Conservation (phyloP, 2,113 vertebrate genomes). For the Smithornis capensis region DNA sequence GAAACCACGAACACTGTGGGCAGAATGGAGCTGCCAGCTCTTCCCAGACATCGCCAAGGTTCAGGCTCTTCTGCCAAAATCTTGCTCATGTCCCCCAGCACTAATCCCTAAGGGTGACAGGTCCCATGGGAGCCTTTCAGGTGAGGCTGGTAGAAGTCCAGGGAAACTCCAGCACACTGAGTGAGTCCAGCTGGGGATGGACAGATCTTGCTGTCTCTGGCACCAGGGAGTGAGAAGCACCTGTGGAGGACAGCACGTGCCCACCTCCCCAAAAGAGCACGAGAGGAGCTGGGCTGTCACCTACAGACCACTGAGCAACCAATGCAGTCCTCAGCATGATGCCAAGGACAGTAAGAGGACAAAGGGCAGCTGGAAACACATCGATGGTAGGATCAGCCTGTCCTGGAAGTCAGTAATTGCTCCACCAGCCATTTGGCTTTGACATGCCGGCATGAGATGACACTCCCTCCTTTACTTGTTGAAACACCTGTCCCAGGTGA, state of each 20-base stretch:
- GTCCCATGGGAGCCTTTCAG: neutral
- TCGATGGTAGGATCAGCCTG: neutral
- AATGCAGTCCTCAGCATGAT: neutral
- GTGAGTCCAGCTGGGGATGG: neutral
- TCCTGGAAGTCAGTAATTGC: neutral
- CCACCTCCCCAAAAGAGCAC: neutral
- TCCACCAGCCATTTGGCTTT: neutral
- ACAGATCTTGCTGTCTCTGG: neutral
- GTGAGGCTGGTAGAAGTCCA: neutral
- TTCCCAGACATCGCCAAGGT: neutral
- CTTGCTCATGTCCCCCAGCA: neutral
- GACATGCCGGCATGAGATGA: rapidly evolving
- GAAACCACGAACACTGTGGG: neutral
- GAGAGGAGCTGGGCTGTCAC: neutral
- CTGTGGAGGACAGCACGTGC: neutral
- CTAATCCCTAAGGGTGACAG: neutral
- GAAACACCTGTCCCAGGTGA: neutral
- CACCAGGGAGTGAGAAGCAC: neutral
- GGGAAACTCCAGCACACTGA: neutral
- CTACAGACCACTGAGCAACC: neutral
- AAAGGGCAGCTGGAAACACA: neutral
- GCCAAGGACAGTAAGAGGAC: neutral
- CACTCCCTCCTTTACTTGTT: neutral
- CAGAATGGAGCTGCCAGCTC: neutral
- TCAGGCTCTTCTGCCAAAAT: neutral